These are phyloP conservation scores for Nomada goodeniana DNA, from an alignment of 2,888 invertebrate species.

Conservation along the genomic window DNA sequence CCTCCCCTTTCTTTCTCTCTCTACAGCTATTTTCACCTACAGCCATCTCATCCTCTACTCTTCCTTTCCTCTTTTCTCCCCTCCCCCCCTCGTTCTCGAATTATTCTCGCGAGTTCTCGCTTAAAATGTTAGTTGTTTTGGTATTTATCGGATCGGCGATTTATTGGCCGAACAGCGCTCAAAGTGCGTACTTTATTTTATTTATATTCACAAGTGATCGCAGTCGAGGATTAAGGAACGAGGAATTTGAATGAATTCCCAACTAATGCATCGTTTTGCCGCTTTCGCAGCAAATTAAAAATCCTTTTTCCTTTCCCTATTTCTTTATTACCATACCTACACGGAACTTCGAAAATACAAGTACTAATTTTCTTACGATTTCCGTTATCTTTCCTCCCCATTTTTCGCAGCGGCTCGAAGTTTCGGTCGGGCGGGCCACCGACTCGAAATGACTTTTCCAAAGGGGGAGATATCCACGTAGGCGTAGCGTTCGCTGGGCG, in stretches of 20 bases:
- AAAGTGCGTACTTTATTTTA: too few species aligned
- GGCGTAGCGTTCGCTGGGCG: slow-evolving; percentile 16
- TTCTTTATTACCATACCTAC: neutral
- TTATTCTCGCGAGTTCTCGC: slow-evolving; percentile 3
- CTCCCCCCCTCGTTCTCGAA: neutral
- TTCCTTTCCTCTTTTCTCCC: neutral
- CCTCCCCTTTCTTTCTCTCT: slow-evolving; percentile 3
- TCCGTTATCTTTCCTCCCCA: neutral
- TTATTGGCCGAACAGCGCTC: neutral
- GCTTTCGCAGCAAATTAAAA: too few species aligned
- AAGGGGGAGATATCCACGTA: slow-evolving; percentile 30
- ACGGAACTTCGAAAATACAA: too few species aligned
- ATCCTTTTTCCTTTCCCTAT: too few species aligned
- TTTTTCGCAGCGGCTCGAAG: slow-evolving; percentile 12
- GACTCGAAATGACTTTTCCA: slow-evolving; percentile 44
- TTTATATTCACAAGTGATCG: too few species aligned
- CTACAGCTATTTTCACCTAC: neutral
- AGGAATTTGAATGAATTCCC: too few species aligned
- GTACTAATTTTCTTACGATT: neutral
- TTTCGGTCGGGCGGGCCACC: slow-evolving; percentile 27
- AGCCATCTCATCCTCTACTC: neutral
- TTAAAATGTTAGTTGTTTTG: neutral
- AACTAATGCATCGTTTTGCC: too few species aligned
- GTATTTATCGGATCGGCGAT: neutral
- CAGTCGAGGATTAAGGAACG: too few species aligned